phyloP scores from a whole-genome alignment of 2,113 vertebrate genomes.

The Echinops telfairi region DNA sequence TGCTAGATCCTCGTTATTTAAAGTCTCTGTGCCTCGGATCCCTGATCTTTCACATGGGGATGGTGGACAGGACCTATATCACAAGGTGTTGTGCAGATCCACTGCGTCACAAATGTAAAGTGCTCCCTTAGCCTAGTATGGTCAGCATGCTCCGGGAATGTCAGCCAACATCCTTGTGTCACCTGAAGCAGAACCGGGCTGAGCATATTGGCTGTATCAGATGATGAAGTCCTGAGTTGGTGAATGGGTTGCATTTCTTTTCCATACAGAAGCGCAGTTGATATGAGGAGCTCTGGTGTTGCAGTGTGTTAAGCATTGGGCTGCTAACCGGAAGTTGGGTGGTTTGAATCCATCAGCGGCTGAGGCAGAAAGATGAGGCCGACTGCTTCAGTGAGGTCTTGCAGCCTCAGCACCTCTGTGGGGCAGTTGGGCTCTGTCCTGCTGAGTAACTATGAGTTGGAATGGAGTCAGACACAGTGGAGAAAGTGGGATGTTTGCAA shows the following conservation, averaged over 20 bases:
- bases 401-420: no score
- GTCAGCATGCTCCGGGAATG: not conserved
- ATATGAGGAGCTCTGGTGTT: no score
- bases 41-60: slow-evolving; percentile 30
- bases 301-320: no score
- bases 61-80: not conserved
- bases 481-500: not conserved
- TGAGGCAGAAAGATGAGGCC: no score
- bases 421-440: no score
- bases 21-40: not conserved
- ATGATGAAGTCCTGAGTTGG: not conserved
- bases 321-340: no score
- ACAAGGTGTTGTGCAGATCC: no score
- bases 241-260: not conserved
- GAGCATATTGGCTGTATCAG: slow-evolving; percentile 15
- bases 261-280: not conserved
- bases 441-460: no score
- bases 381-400: no score
- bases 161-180: not conserved
- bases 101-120: not conserved
- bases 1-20: not conserved
- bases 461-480: no score
- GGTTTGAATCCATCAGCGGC: no score
- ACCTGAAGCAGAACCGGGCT: not conserved
- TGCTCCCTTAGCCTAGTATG: no score